Percentiles rank a stretch among this genome's conserved stretches.
Conservation (phyloP, 92 coral and sea anemone species). For the Epizoanthus fatuus region DNA sequence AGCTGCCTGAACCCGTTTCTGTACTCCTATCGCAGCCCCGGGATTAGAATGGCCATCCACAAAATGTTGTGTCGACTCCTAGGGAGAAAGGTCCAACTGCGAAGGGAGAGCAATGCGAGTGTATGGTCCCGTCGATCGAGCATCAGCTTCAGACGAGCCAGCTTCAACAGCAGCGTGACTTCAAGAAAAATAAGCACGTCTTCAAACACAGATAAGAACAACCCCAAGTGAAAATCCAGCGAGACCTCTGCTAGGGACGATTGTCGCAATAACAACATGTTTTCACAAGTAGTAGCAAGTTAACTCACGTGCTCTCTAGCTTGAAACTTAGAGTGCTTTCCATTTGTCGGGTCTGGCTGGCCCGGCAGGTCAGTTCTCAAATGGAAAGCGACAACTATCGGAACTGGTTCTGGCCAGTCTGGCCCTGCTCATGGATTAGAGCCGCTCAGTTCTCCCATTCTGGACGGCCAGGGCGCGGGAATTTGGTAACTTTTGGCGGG, state of each 20-base stretch:
- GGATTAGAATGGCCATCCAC: slow-evolving; percentile 65
- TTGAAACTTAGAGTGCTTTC: no score
- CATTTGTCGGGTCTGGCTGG: no score
- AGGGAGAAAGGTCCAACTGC: slow-evolving; percentile 40
- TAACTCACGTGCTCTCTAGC: no score
- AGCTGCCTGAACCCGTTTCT: slow-evolving; percentile 88
- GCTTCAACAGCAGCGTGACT: neutral
- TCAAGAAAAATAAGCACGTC: slow-evolving; percentile 25
- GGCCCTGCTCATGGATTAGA: no score
- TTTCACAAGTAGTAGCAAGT: no score
- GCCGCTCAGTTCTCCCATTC: no score
- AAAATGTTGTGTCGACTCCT: slow-evolving; percentile 59
- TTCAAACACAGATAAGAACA: neutral
- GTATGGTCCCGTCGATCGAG: slow-evolving; percentile 27
- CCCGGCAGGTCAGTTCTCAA: no score
- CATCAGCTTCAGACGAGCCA: neutral
- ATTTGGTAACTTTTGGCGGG: no score
- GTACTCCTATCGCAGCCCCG: slow-evolving; percentile 92
- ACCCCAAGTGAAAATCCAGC: neutral
- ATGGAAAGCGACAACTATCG: no score
- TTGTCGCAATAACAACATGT: neutral
- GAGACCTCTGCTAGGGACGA: neutral
- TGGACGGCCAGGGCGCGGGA: no score
- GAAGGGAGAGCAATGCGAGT: neutral
- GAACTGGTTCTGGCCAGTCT: no score